Percentiles rank a stretch among this genome's conserved stretches.
phyloP scores from a whole-genome alignment of 2,797 vertebrate genomes.

The Picus viridis region DNA sequence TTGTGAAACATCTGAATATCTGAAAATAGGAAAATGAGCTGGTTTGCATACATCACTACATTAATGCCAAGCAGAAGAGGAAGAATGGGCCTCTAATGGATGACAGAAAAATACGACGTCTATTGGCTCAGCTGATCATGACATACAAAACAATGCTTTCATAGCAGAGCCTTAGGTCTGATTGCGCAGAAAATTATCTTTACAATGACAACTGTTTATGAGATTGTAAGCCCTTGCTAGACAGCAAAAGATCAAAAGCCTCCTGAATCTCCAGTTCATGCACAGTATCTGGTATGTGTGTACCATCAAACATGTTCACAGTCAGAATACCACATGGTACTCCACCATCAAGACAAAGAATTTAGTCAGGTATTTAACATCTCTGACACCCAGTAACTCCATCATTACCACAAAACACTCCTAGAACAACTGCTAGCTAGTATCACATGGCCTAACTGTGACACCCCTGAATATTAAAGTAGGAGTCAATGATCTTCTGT shows the following conservation, averaged over 20 bases:
- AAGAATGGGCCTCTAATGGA: background rate
- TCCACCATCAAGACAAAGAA: background rate
- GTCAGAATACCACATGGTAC: background rate
- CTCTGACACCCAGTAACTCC: background rate
- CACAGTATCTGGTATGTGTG: accelerated
- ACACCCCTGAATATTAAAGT: constrained; percentile 6
- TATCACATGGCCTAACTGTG: background rate
- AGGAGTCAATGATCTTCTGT: constrained; percentile 13
- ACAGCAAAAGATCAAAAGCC: background rate
- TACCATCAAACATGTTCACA: background rate
- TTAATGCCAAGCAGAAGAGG: background rate
- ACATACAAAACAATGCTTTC: background rate
- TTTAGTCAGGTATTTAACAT: background rate
- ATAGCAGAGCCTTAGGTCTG: background rate
- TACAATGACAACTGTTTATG: background rate
- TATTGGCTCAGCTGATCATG: background rate
- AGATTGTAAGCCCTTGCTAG: background rate
- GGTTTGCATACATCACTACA: background rate
- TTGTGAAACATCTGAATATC: background rate
- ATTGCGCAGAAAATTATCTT: background rate
- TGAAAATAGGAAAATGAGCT: background rate
- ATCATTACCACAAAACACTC: background rate
- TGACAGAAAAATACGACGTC: background rate
- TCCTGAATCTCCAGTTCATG: background rate
- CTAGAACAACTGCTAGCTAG: background rate